Evolutionary conservation across 2,888 invertebrate species (phyloP), one percentile per base, ranked within the genome.

Genomic region (Fragum sueziense): DNA sequence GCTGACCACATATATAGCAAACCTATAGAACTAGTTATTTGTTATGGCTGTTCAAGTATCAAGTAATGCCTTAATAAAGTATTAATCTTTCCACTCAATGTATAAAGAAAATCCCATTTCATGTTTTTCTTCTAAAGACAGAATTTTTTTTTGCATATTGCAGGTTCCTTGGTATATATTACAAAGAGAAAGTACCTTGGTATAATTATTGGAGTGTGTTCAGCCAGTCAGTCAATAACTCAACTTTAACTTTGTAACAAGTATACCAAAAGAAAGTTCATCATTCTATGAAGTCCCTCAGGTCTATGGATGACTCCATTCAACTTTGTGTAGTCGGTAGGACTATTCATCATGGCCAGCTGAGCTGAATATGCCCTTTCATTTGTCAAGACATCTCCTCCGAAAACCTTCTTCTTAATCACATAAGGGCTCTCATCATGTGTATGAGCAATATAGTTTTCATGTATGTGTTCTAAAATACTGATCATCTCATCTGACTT

Each of bases 361-460:
- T 75, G 79, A 37, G 79, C 75, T 57, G 67, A 22, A 37, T 75
- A 79, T 31, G 74, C 79, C 59, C 79, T 62, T 75, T 79, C 79
- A 70, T 79, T 75, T 7, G 79, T 76, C 20, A 79, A 61, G n/a
- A n/a, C n/a, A n/a, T n/a, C n/a, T n/a, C n/a, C n/a, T n/a, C n/a
- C n/a, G n/a, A n/a, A 62, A 27, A 71, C 71, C 17, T 27, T 70
- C 51, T 57, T 70, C 29, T 61, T 33, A 7, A 70, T 70, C 9
- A 57, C 65, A 29, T 29, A 29, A 27, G 65, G 65, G 34, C 22
- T 22, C 2, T 70, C 62, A 51, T 47, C 62, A 33, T 76, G 70
- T 25, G 70, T 76, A 33, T 65, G 76, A 31, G 76, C 59, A 34
- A 76, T 65, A 25, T 59, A 71, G 27, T 76, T 54, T 52, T 70